A percentile compares a stretch with the other conserved stretches of the same genome.
These are phyloP conservation scores for Paratilapia polleni DNA, from an alignment of 2,113 vertebrate species.

Conservation along the genomic window DNA sequence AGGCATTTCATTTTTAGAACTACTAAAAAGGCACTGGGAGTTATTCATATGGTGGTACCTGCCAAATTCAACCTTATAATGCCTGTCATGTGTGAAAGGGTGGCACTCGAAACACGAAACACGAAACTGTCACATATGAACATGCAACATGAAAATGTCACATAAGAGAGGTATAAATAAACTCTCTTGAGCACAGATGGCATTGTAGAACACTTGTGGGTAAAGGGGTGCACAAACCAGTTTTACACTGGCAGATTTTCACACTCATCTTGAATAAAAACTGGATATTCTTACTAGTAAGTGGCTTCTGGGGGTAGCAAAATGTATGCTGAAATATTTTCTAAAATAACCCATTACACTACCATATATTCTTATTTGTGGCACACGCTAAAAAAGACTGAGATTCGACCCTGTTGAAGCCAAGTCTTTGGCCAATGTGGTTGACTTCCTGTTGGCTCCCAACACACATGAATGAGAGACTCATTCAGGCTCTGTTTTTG, in stretches of 20 bases:
- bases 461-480: background rate
- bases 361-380: background rate
- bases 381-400: background rate
- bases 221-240: background rate
- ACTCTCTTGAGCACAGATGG: conserved; percentile 37
- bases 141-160: conserved; percentile 35
- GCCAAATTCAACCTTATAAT: background rate
- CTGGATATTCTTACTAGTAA: background rate
- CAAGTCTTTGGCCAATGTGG: background rate
- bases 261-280: background rate
- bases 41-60: background rate
- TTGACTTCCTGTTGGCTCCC: background rate
- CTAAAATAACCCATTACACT: background rate
- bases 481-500: background rate
- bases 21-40: background rate
- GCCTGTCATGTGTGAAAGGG: conserved; percentile 19
- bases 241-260: background rate
- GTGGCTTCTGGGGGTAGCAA: background rate
- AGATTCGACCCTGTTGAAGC: background rate
- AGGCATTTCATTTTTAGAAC: background rate
- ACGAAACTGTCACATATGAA: too few species aligned
- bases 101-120: too few species aligned
- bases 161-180: conserved; percentile 55
- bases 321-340: background rate
- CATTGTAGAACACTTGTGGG: conserved; percentile 28